A percentile compares a stretch with the other conserved stretches of the same genome.
Conservation (phyloP, 2,888 invertebrate genomes). For the Pyrochroa serraticornis region DNA sequence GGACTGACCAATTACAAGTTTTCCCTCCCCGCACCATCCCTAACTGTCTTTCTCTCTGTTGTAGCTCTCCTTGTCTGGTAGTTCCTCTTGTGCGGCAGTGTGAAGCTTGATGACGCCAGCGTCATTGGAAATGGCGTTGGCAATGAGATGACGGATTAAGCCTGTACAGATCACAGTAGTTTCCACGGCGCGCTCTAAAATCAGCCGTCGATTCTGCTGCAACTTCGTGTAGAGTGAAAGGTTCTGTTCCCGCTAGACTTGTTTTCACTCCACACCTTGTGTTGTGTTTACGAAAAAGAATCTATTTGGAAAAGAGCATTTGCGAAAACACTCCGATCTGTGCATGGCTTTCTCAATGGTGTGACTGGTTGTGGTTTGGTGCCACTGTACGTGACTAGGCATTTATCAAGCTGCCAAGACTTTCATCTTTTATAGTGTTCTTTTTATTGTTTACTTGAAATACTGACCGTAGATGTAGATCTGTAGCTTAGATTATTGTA, state of each 20-base stretch:
- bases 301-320: constrained; percentile 84
- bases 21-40: constrained; percentile 20
- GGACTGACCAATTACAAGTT: constrained; percentile 64
- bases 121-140: constrained; percentile 28
- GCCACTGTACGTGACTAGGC: constrained; percentile 29
- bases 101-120: constrained; percentile 41
- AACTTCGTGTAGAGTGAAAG: constrained; percentile 53
- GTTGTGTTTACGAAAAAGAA: constrained; percentile 87
- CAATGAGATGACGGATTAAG: constrained; percentile 28
- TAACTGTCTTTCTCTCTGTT: constrained; percentile 34
- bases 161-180: constrained; percentile 45
- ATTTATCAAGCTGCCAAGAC: constrained; percentile 34
- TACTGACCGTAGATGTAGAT: constrained; percentile 27
- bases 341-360: constrained; percentile 28
- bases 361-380: constrained; percentile 5
- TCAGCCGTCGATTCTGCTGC: constrained; percentile 44
- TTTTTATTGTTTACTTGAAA: constrained; percentile 30
- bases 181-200: constrained; percentile 1
- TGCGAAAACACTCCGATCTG: constrained; percentile 83
- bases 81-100: constrained; percentile 47
- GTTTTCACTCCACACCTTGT: constrained; percentile 68
- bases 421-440: constrained; percentile 25
- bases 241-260: constrained; percentile 52
- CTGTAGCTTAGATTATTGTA: constrained; percentile 33
- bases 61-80: constrained; percentile 43